A percentile compares a stretch with the other conserved stretches of the same genome.
Conservation (phyloP, 1,140 invertebrate species). For the Conus betulinus region DNA sequence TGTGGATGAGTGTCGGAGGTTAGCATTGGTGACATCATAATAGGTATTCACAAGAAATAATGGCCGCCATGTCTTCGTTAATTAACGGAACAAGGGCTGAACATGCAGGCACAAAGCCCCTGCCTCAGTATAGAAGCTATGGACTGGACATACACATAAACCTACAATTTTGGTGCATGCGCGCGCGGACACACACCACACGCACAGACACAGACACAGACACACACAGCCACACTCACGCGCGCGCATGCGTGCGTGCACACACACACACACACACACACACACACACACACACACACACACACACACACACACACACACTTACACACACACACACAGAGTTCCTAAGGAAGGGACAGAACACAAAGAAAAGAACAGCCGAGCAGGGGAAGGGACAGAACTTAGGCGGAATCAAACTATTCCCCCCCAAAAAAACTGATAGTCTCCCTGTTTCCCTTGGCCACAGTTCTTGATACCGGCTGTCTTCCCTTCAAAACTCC, state of each 20-base stretch:
- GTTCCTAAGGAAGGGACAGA: not conserved
- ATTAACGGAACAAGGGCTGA: not conserved
- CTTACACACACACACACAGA: not conserved
- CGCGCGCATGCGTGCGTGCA: not conserved
- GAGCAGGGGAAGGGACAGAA: not conserved
- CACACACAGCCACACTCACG: constrained; percentile 11
- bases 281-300: not conserved
- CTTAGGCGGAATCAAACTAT: not conserved
- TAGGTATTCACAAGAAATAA: not conserved
- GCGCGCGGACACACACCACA: not conserved
- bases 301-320: constrained; percentile 5
- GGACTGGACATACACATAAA: not conserved
- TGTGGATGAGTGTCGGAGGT: not conserved
- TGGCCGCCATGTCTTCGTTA: not conserved
- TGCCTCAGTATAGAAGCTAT: too few relatives aligned
- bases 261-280: constrained; percentile 2
- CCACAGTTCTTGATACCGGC: too few relatives aligned
- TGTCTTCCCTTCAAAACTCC: too few relatives aligned
- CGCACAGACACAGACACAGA: constrained; percentile 16
- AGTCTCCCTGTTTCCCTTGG: too few relatives aligned
- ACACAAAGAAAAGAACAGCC: not conserved
- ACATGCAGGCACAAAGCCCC: not conserved
- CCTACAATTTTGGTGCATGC: too few relatives aligned
- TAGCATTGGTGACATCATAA: not conserved
- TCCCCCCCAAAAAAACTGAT: too few relatives aligned